Base-by-base conservation (phyloP, 2,797 vertebrate genomes). In the Alfaro cultratus region DNA sequence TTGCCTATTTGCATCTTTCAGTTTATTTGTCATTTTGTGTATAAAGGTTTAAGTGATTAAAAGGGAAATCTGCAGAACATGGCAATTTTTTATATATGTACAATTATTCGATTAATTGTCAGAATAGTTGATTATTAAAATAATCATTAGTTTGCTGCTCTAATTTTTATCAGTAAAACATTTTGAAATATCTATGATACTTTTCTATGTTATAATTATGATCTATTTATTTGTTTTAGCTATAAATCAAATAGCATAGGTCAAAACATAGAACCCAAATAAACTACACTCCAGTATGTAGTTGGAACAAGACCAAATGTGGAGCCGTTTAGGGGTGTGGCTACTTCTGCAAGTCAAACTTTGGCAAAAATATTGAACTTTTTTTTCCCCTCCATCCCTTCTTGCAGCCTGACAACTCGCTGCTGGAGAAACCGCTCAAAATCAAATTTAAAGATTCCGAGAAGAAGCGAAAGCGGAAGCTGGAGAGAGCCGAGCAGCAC, bases 371-470 rank as follows among this genome's bases (percentile, higher is more conserved):
- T n/a, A 1, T 7, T 43, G 0, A 16, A 67, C 10, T 12, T 80
- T 6, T 5, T 41, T 3, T 0, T 75, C 16, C 23, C 46, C 0
- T 0, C 0, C 34, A 71, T 23, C 11, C 81, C 45, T 57, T 62
- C 47, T 31, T 41, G 1, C 85, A 96, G 96, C 94, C 99, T 77
- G 98, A 99, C 43, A 97, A 98, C 83, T 95, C 97, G 70, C 91
- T 97, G 88, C 96, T 99, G 92, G 98, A 99, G 80, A 99, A 98
- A 83, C 97, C 97, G 0, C 87, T 99, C 84, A 98, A 97, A 93
- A 94, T 99, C 88, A 98, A 99, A 91, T 95, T 97, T 18, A 98
- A 98, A 84, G 98, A 99, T 45, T 97, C 97, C 0, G 98, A 99
- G 91, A 98, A 97, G 95, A 99, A 98, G 86, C 93, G 97, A 71